phyloP scores from a whole-genome alignment of 2,113 vertebrate genomes.

The Dicrurus megarhynchus region DNA sequence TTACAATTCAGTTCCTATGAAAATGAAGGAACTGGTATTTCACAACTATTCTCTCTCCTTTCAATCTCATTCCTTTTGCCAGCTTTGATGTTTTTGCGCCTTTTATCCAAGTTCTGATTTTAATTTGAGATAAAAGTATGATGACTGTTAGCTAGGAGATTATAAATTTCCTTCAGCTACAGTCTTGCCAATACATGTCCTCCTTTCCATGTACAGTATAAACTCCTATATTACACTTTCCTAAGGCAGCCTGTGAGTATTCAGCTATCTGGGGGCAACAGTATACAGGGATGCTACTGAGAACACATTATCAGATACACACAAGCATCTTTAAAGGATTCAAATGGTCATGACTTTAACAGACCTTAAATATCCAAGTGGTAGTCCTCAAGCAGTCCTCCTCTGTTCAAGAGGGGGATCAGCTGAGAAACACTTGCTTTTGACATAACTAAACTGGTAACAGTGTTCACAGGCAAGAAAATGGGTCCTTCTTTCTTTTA shows the following conservation, averaged over 20 bases:
- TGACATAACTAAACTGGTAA: neutral
- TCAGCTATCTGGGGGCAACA: neutral
- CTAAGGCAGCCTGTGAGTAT: neutral
- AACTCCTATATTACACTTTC: neutral
- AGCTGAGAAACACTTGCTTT: neutral
- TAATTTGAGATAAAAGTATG: neutral
- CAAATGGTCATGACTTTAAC: neutral
- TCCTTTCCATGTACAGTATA: neutral
- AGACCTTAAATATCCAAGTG: neutral
- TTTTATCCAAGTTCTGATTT: neutral
- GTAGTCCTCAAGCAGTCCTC: neutral
- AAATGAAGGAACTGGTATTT: neutral
- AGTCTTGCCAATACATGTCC: neutral
- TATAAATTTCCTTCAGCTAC: neutral
- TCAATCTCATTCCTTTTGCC: neutral
- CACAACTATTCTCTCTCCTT: neutral
- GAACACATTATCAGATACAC: neutral
- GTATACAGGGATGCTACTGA: neutral
- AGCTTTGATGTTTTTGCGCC: neutral
- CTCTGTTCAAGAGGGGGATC: neutral
- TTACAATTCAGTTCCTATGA: neutral
- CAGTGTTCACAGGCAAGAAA: neutral
- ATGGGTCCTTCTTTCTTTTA: neutral
- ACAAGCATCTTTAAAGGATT: neutral
- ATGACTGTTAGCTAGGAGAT: neutral